Evolutionary conservation across 2,888 invertebrate species (phyloP).

Genomic region (Conomelus anceps): DNA sequence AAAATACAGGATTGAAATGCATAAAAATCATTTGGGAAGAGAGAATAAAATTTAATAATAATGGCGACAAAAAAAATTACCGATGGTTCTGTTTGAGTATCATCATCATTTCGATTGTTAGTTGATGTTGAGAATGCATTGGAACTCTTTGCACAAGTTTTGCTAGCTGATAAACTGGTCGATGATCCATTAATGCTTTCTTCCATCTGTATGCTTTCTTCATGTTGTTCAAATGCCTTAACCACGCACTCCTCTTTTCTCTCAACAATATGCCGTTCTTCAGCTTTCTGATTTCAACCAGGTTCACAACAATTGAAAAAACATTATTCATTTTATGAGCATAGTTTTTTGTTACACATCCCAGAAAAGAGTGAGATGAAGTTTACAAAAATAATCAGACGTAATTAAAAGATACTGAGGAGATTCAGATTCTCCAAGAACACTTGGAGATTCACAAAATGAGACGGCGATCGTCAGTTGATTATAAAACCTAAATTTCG

Average conservation of each 20-base stretch:
- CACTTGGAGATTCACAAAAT: too few species aligned
- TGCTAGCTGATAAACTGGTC: neutral
- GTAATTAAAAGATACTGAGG: too few species aligned
- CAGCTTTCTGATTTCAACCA: neutral
- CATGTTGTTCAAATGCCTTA: neutral
- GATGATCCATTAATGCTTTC: neutral
- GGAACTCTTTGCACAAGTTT: neutral
- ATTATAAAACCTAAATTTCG: too few species aligned
- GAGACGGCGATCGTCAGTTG: too few species aligned
- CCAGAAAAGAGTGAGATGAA: too few species aligned
- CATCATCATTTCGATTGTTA: neutral
- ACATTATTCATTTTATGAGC: too few species aligned
- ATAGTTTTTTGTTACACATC: too few species aligned
- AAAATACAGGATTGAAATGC: too few species aligned
- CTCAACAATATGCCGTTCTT: neutral
- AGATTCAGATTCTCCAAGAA: too few species aligned
- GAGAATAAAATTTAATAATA: neutral
- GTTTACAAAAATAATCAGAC: too few species aligned
- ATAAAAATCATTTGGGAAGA: too few species aligned
- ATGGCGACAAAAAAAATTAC: neutral
- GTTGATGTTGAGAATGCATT: neutral
- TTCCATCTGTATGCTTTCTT: neutral
- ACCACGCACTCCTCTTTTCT: neutral
- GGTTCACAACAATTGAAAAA: neutral
- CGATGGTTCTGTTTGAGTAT: neutral